Percentiles rank a stretch among this genome's conserved stretches.
Conservation (phyloP, 1,140 invertebrate genomes). For the Drosophila baimaii region DNA sequence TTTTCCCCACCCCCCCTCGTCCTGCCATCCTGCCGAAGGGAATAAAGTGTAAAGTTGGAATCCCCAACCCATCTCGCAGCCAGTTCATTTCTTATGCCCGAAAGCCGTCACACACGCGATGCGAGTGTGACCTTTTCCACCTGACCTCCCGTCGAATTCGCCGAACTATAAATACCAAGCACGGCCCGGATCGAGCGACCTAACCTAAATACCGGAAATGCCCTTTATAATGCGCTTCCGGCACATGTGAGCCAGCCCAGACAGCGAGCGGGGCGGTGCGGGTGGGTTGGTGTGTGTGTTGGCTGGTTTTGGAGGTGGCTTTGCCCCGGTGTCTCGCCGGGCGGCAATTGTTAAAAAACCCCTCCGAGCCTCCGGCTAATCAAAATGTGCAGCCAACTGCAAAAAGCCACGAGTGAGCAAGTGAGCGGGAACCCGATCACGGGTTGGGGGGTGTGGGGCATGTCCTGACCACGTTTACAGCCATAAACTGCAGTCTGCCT, state of each 20-base stretch:
- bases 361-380: conserved; percentile 57
- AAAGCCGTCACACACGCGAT: conserved; percentile 51
- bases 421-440: neutral
- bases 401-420: conserved; percentile 41
- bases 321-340: conserved; percentile 25
- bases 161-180: conserved; percentile 58
- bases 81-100: conserved; percentile 59
- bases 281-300: no score
- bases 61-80: neutral
- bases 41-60: conserved; percentile 42
- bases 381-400: conserved; percentile 76
- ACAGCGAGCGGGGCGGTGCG: conserved; percentile 31
- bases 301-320: neutral
- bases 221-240: conserved; percentile 80
- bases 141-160: conserved; percentile 54
- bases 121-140: conserved; percentile 52
- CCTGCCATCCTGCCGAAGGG: conserved; percentile 1
- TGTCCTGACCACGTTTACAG: conserved; percentile 12
- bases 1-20: neutral
- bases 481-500: conserved; percentile 16
- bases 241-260: conserved; percentile 67
- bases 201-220: conserved; percentile 79
- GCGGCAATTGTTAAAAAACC: conserved; percentile 66
- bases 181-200: conserved; percentile 10
- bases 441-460: neutral